These are phyloP conservation scores for Speoplatyrhinus poulsoni DNA, from an alignment of 2,113 vertebrate species.

Conservation along the genomic window DNA sequence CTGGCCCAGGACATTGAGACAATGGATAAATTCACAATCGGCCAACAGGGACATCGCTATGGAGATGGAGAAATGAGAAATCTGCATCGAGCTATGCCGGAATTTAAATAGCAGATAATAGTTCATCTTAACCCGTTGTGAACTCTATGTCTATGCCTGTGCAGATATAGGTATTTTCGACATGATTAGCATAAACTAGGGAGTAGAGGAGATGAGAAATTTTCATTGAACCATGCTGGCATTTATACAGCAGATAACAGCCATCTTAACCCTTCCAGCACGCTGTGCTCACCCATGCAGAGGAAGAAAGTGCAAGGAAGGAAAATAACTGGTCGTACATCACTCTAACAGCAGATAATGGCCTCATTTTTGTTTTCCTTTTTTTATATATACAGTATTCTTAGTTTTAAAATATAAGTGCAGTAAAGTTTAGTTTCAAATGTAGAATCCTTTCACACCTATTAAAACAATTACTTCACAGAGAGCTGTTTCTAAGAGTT, in stretches of 20 bases:
- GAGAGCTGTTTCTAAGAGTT: too few relatives aligned
- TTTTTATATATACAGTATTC: too few relatives aligned
- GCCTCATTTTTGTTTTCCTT: background rate
- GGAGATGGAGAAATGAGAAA: slow-evolving; percentile 7
- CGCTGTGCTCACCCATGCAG: background rate
- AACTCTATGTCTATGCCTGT: background rate
- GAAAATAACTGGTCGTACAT: background rate
- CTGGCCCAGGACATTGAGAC: slow-evolving; percentile 35
- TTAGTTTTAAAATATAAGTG: too few relatives aligned
- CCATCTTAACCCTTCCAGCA: slow-evolving; percentile 1
- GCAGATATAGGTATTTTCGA: background rate
- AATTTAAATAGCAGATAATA: slow-evolving; percentile 12
- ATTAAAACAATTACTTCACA: too few relatives aligned
- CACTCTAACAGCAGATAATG: background rate
- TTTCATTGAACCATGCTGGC: slow-evolving; percentile 5
- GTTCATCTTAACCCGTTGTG: slow-evolving; percentile 9
- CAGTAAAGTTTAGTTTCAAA: too few relatives aligned
- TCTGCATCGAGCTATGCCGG: background rate
- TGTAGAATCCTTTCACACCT: too few relatives aligned
- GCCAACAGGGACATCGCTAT: background rate
- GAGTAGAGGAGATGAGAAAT: background rate
- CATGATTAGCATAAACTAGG: slow-evolving; percentile 8
- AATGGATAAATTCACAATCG: slow-evolving; percentile 19
- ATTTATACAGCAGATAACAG: slow-evolving; percentile 19
- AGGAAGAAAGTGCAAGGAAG: too few relatives aligned